Percentiles rank a stretch among this genome's conserved stretches.
phyloP scores from a whole-genome alignment of 1,140 invertebrate species.

The Sarcophaga bullata region DNA sequence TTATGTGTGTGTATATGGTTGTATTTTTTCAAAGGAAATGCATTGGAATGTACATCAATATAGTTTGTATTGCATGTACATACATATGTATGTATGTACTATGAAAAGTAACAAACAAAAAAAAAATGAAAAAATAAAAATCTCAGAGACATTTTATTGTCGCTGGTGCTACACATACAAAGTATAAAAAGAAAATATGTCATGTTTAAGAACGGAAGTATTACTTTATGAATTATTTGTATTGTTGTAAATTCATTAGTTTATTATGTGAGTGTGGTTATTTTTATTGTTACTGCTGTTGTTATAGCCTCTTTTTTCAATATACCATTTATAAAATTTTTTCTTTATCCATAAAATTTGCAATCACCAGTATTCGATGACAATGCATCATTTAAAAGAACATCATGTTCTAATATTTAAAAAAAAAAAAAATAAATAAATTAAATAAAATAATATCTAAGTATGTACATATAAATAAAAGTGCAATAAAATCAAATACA shows the following conservation, averaged over 20 bases:
- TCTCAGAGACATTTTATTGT: slow-evolving; percentile 10
- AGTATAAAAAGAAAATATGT: slow-evolving; percentile 20
- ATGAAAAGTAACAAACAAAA: no score
- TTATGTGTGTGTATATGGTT: not conserved
- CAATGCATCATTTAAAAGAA: no score
- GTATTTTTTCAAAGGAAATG: slow-evolving; percentile 1
- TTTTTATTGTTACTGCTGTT: not conserved
- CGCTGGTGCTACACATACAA: not conserved
- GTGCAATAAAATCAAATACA: no score
- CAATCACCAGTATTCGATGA: no score
- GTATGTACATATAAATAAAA: no score
- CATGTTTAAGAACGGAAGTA: slow-evolving; percentile 26
- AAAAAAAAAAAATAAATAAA: no score
- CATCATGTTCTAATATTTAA: no score
- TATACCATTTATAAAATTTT: no score
- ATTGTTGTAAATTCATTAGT: slow-evolving; percentile 16
- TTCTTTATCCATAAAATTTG: no score
- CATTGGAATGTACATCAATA: not conserved
- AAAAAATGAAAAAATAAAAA: not conserved
- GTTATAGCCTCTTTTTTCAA: not conserved
- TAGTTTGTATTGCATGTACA: not conserved
- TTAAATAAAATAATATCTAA: no score
- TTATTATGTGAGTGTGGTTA: not conserved
- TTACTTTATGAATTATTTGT: slow-evolving; percentile 27
- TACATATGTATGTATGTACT: no score